Percentiles rank a stretch among this genome's conserved stretches.
Conservation (phyloP, 2,113 vertebrate genomes). For the Fulmarus glacialis region DNA sequence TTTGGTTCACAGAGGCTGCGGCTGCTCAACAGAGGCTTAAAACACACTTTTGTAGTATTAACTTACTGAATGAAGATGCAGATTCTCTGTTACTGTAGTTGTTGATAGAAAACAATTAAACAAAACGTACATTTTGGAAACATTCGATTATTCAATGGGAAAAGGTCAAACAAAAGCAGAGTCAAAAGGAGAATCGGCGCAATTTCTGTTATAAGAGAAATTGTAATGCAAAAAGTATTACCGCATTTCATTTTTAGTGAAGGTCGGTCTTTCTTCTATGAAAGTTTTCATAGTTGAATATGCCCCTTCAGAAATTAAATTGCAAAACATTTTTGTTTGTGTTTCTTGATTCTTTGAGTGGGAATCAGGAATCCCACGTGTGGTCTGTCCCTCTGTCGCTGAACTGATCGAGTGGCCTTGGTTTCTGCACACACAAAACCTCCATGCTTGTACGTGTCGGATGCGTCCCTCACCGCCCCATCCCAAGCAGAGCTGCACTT, state of each 20-base stretch:
- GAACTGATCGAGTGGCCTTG: accelerated
- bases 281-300: background rate
- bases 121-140: background rate
- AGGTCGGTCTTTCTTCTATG: background rate
- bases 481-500: background rate
- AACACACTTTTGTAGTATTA: background rate
- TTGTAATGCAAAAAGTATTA: background rate
- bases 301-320: background rate
- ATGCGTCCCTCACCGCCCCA: background rate
- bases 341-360: background rate
- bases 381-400: background rate
- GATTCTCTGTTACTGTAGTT: background rate
- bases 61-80: background rate
- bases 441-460: accelerated
- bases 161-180: background rate
- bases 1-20: background rate
- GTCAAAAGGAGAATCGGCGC: background rate
- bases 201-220: background rate
- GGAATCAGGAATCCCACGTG: background rate
- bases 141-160: background rate
- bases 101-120: background rate
- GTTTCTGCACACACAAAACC: background rate
- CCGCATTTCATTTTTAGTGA: accelerated
- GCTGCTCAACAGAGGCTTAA: background rate
- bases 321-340: background rate